Conservation (phyloP, 2,888 invertebrate genomes). For the Agrotis clavis region DNA sequence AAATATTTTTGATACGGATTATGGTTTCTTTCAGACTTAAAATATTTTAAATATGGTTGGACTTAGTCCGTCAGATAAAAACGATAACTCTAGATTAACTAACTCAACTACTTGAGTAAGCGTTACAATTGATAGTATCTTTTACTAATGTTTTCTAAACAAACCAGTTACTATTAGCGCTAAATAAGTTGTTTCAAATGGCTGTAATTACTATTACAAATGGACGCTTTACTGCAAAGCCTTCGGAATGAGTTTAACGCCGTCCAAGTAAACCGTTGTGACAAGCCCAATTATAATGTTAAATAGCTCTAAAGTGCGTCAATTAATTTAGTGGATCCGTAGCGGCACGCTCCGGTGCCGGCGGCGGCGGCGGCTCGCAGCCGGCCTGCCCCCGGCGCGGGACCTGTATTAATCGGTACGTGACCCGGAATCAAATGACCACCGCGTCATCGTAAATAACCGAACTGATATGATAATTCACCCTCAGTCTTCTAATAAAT, state of each 20-base stretch:
- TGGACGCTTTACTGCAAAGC: conserved; percentile 51
- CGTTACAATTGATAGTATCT: conserved; percentile 17
- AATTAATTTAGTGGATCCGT: conserved; percentile 61
- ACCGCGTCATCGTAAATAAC: conserved; percentile 63
- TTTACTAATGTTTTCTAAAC: conserved; percentile 23
- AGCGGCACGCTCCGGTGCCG: conserved; percentile 31
- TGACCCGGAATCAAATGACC: conserved; percentile 75
- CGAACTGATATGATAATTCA: conserved; percentile 69
- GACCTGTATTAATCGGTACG: conserved; percentile 75
- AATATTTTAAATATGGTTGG: background rate
- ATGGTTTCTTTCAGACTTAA: conserved; percentile 16
- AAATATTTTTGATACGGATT: conserved; percentile 31
- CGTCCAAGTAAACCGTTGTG: conserved; percentile 60
- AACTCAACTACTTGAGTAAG: conserved; percentile 11
- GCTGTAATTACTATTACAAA: conserved; percentile 56
- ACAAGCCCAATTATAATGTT: conserved; percentile 66
- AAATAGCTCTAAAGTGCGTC: conserved; percentile 63
- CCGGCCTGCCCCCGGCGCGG: conserved; percentile 12
- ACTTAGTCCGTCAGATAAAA: conserved; percentile 10
- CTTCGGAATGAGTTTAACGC: conserved; percentile 57
- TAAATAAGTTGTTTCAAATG: conserved; percentile 57
- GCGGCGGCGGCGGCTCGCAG: conserved; percentile 13
- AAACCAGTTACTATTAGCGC: conserved; percentile 30
- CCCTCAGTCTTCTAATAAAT: conserved; percentile 63
- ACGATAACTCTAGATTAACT: conserved; percentile 21